Evolutionary conservation across 2,113 vertebrate species (phyloP).

Genomic region (Strix aluco): DNA sequence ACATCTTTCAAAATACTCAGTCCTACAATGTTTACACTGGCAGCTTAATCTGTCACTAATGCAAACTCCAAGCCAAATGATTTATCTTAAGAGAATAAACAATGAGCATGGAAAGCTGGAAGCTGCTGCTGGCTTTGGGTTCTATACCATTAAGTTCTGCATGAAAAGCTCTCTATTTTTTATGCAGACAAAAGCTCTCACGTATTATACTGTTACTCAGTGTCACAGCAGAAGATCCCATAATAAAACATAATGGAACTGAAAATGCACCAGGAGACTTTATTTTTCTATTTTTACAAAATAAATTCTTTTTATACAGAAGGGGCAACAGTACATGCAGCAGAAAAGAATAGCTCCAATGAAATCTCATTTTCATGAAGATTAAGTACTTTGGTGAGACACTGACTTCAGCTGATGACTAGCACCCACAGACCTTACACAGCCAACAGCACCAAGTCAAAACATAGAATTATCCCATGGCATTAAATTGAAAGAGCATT

Average conservation of each 20-base stretch:
- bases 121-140: neutral
- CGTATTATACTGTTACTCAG: neutral
- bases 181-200: neutral
- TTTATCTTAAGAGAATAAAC: slow-evolving; percentile 32
- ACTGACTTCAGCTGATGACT: neutral
- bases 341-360: neutral
- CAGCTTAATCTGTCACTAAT: slow-evolving; percentile 26
- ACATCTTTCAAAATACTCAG: slow-evolving; percentile 31
- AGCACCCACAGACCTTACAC: neutral
- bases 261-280: neutral
- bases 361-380: neutral
- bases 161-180: neutral
- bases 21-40: slow-evolving; percentile 28
- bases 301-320: neutral
- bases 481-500: neutral
- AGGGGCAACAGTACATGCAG: neutral
- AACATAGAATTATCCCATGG: neutral
- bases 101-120: neutral
- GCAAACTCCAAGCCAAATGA: slow-evolving; percentile 14
- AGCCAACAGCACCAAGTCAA: neutral
- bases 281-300: neutral
- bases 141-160: neutral
- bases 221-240: neutral
- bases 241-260: neutral
- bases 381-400: neutral